Evolutionary conservation across 1,140 invertebrate species (phyloP), one percentile per base, ranked within the genome.

Genomic region (Drosophila micromelanica): DNA sequence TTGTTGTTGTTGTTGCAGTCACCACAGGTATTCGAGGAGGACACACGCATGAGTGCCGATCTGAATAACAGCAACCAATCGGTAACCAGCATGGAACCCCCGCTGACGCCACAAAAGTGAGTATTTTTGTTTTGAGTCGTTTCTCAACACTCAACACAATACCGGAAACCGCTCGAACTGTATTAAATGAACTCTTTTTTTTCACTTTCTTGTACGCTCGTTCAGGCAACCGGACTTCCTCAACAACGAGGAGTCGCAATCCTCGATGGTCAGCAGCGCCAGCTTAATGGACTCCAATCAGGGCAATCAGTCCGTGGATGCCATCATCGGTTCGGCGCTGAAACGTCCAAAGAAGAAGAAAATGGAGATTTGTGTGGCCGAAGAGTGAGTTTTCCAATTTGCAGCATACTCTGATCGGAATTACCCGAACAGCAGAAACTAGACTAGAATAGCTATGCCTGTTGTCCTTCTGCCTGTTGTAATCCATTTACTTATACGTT

Each of bases 11-110:
- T 43, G 17, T 72, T 69, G 7, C 42, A 91, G 89, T 85, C 90
- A 38, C 90, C 90, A 27, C 95, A 96, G 80, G 93, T 96, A 4
- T 96, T 96, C 79, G 96, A 97, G 90, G 96, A 97, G 91, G 96
- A 97, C 81, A 97, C 96, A 2, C 94, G 96, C 76, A 97, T 97
- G 96, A 97, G 96, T 92, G 96, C 96, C 9, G 96, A 96, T 79
- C 93, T 94, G 78, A 93, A 93, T 46, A 80, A 79, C 52, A 89
- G 84, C 42, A 90, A 65, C 57, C 84, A 89, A 54, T 90, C 94
- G 93, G 61, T 87, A 52, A 92, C 92, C 17, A 92, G 92, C 43
- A 89, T 76, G 71, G 78, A 86, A 49, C 72, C 93, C 86, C 90
- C 75, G 13, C 46, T 77, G 12, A 91, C 80, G 32, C 90, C 82